phyloP scores from a whole-genome alignment of 2,888 invertebrate species.

The Gymnoscelis rufifasciata region DNA sequence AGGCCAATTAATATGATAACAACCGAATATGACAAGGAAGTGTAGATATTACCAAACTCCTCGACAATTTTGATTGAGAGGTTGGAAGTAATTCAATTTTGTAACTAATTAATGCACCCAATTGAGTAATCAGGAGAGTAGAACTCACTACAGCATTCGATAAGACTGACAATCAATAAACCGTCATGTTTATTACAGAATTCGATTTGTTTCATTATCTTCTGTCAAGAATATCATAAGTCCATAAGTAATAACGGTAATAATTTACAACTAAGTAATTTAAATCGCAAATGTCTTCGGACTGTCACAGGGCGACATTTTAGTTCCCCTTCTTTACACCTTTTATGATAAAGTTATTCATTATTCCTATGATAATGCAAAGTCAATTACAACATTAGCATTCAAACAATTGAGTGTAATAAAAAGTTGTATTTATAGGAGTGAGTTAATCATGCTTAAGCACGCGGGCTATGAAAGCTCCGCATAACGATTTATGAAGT shows the following conservation, averaged over 20 bases:
- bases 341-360: constrained; percentile 12
- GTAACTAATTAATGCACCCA: constrained; percentile 1
- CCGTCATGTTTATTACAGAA: constrained; percentile 10
- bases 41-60: constrained; percentile 20
- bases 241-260: neutral
- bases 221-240: constrained; percentile 4
- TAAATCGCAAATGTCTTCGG: constrained; percentile 3
- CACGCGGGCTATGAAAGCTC: neutral
- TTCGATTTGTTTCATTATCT: constrained; percentile 2
- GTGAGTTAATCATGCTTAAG: constrained; percentile 11
- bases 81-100: constrained; percentile 13
- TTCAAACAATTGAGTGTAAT: constrained; percentile 24
- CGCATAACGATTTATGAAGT: too few relatives aligned
- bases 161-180: constrained; percentile 10
- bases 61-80: constrained; percentile 15
- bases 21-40: constrained; percentile 18
- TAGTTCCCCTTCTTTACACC: constrained; percentile 11
- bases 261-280: constrained; percentile 9
- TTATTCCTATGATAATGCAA: constrained; percentile 18
- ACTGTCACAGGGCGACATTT: constrained; percentile 16
- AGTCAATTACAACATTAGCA: constrained; percentile 25
- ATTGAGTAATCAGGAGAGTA: constrained; percentile 1
- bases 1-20: constrained; percentile 28
- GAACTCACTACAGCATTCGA: constrained; percentile 14
- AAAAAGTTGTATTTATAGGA: constrained; percentile 28